Base-by-base conservation (phyloP, 1,140 invertebrate species). In the Tetramorium parvispinum region DNA sequence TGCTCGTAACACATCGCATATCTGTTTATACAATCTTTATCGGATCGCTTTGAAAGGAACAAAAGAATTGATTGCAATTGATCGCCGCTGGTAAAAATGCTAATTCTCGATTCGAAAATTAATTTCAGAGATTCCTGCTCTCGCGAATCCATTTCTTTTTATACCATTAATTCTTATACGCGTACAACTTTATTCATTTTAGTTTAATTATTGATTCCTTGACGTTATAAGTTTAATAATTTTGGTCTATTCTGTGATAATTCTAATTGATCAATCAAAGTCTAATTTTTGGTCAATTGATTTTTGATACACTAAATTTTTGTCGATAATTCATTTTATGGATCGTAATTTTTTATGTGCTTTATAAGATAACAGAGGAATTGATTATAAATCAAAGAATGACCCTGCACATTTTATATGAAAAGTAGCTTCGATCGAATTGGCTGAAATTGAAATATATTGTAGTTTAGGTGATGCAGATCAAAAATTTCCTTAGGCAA, bases 271-370 rank as follows among this genome's bases (percentile, higher is more conserved):
- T 32, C 32, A 32, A 32, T 32, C 32, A 32, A 4, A 32, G 32
- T 32, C 32, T 4, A 32, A 32, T 32, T 32, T 32, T 32, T 32
- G 32, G 0, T 73, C 4, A 5, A 37, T 73, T 13, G 6, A 53
- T 40, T 3, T 75, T 75, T 51, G n/a, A 40, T 49, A 7, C 3
- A 32, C 3, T 32, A 32, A 32, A 32, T 32, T 32, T 32, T 46
- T 46, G n/a, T 46, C 51, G 4, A 18, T 32, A 46, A 51, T 24
- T 27, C 0, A 71, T 71, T 32, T 51, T 51, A 71, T 11, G 7
- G 4, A 70, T n/a, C 8, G 10, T 49, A 71, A 51, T 32, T 71
- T 71, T 71, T n/a, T n/a, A n/a, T n/a, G n/a, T n/a, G n/a, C n/a
- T n/a, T n/a, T n/a, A n/a, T n/a, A n/a, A n/a, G n/a, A n/a, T n/a